A percentile compares a stretch with the other conserved stretches of the same genome.
Conservation (phyloP, 2,888 invertebrate genomes). For the Nyleta sp. region DNA sequence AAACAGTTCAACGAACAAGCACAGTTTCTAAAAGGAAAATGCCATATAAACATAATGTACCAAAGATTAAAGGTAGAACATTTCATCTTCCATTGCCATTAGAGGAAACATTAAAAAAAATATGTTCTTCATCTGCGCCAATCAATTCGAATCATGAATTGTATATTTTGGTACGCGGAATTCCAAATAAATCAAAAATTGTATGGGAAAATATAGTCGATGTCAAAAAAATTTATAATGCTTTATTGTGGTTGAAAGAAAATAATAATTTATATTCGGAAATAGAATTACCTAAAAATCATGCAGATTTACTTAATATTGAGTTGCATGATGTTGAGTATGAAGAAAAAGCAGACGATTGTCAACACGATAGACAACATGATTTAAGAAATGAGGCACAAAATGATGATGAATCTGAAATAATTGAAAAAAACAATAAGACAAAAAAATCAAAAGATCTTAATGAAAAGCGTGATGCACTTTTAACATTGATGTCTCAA, state of each 20-base stretch:
- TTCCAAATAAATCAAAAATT: constrained; percentile 12
- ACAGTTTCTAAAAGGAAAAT: constrained; percentile 70
- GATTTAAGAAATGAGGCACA: not conserved
- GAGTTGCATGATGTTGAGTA: constrained; percentile 4
- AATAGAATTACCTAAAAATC: constrained; percentile 2
- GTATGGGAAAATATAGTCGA: constrained; percentile 15
- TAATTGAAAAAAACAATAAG: not conserved
- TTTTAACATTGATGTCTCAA: constrained; percentile 19
- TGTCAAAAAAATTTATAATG: constrained; percentile 14
- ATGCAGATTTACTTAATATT: not conserved
- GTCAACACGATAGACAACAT: too few species aligned
- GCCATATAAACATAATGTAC: constrained; percentile 68
- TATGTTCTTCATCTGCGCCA: not conserved
- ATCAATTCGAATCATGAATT: constrained; percentile 9
- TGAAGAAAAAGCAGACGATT: not conserved
- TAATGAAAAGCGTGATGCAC: not conserved
- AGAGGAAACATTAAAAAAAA: constrained; percentile 1
- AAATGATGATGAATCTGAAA: not conserved
- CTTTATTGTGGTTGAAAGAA: constrained; percentile 2
- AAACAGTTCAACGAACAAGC: constrained; percentile 70
- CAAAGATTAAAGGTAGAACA: constrained; percentile 68
- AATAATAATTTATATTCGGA: constrained; percentile 3
- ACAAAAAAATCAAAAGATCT: not conserved
- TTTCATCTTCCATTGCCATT: constrained; percentile 11
- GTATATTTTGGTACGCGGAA: constrained; percentile 11